Evolutionary conservation across 2,113 vertebrate species (phyloP).

Genomic region (Rattus rattus): DNA sequence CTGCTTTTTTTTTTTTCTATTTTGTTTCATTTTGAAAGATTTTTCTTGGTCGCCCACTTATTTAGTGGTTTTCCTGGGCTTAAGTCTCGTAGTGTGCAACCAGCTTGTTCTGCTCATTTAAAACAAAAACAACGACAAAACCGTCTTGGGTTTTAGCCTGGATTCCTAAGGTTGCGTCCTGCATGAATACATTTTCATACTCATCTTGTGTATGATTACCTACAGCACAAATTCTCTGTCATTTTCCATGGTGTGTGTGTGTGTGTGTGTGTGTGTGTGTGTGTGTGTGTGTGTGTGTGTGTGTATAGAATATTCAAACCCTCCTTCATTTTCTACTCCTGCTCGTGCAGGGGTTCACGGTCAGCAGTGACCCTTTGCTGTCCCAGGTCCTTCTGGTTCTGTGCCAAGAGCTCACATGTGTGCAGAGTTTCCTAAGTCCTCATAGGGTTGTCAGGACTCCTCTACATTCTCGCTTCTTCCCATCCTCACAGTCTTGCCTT

Average conservation of each 20-base stretch:
- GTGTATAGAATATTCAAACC: not conserved
- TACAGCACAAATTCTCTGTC: fast-evolving
- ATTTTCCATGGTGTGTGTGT: not conserved
- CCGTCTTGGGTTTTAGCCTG: not conserved
- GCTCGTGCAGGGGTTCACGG: fast-evolving
- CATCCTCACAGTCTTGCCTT: not conserved
- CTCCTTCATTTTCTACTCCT: not conserved
- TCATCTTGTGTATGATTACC: not conserved
- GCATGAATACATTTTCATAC: not conserved
- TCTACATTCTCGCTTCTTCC: not conserved
- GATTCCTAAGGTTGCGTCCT: not conserved
- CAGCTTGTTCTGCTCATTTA: not conserved
- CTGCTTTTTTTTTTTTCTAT: not conserved
- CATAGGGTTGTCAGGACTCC: fast-evolving
- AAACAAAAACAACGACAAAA: not conserved
- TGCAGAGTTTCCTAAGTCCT: not conserved
- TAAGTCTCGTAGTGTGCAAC: not conserved
- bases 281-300: not conserved
- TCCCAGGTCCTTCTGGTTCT: not conserved
- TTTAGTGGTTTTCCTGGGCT: not conserved
- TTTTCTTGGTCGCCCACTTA: too few species aligned
- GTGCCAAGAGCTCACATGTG: not conserved
- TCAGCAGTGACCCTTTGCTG: not conserved
- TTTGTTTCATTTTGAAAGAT: not conserved
- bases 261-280: not conserved